Base-by-base conservation (phyloP, 2,113 vertebrate genomes). In the Spermophilus dauricus region DNA sequence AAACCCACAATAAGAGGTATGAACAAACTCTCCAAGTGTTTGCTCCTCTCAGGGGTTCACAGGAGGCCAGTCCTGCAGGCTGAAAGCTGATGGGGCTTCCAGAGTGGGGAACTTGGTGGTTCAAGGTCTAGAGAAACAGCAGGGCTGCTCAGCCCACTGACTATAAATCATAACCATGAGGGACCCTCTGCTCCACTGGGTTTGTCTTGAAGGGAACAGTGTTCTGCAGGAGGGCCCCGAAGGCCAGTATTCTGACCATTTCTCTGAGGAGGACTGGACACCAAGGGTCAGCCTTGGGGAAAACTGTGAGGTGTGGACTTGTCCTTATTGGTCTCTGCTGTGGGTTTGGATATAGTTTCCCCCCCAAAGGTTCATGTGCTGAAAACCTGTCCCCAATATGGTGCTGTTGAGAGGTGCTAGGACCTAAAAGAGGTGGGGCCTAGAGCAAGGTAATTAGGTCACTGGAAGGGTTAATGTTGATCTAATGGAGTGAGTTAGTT, bases 21-120 rank as follows among this genome's bases (percentile, higher is more conserved):
- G 78, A 94, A 42, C 91, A 96, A 93, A 93, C 86, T 63, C 73
- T 39, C 1, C 51, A 94, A 97, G 98, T 96, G 95, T 97, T 97
- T 97, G 95, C 89, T 94, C 75, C n/a, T 70, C 63, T 65, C 24
- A 28, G 26, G 8, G 51, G n/a, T 45, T 91, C 82, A 42, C 4
- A 37, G 87, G 61, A 16, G 51, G 70, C 63, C 17, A 51, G 42
- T 17, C 58, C 37, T 80, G 45, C 39, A 37, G 10, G 16, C 9
- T 28, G 65, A 24, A 0, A 45, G 45, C 45, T 45, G 45, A 45
- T 45, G 4, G 53, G 39, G n/a, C 42, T 69, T 45, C 73, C 10
- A 8, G n/a, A 37, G 12, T 7, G 63, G 56, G 56, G 76, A 39
- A 51, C 22, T 45, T 20, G 48, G 30, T 32, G 58, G 37, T 34